Conservation (phyloP, 2,113 vertebrate genomes). For the Edolisoma coerulescens region DNA sequence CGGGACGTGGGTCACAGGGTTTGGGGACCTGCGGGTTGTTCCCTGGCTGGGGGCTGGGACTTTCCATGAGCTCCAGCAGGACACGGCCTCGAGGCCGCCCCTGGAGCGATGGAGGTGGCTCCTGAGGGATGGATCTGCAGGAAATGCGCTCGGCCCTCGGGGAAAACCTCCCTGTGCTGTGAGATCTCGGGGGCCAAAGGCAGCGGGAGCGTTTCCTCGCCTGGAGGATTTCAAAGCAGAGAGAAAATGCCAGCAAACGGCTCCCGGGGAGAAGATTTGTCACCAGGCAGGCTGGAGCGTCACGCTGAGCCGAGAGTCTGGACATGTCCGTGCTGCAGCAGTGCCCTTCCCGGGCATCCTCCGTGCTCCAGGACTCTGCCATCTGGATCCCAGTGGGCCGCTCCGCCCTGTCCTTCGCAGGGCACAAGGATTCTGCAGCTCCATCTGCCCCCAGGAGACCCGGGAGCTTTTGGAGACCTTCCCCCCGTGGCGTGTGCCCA, state of each 20-base stretch:
- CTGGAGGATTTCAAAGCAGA: neutral
- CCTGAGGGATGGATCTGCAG: neutral
- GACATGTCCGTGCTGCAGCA: neutral
- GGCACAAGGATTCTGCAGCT: neutral
- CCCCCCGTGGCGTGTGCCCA: accelerated
- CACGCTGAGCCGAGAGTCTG: neutral
- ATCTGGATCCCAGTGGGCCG: neutral
- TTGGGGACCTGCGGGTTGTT: neutral
- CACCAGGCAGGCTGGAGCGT: neutral
- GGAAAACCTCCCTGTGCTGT: neutral
- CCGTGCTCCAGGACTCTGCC: neutral
- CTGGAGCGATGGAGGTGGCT: neutral
- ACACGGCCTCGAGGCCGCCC: accelerated
- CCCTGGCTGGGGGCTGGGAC: neutral
- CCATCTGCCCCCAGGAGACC: neutral
- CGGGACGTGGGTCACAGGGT: neutral
- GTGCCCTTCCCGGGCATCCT: neutral
- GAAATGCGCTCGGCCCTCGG: accelerated
- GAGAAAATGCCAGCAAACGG: neutral
- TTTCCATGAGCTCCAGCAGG: neutral
- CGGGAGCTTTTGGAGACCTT: neutral
- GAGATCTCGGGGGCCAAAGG: neutral
- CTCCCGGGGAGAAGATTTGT: neutral
- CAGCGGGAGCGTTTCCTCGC: neutral
- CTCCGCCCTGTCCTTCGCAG: neutral